These are phyloP conservation scores for Polypterus senegalus DNA, from an alignment of 2,113 vertebrate species.

Conservation along the genomic window DNA sequence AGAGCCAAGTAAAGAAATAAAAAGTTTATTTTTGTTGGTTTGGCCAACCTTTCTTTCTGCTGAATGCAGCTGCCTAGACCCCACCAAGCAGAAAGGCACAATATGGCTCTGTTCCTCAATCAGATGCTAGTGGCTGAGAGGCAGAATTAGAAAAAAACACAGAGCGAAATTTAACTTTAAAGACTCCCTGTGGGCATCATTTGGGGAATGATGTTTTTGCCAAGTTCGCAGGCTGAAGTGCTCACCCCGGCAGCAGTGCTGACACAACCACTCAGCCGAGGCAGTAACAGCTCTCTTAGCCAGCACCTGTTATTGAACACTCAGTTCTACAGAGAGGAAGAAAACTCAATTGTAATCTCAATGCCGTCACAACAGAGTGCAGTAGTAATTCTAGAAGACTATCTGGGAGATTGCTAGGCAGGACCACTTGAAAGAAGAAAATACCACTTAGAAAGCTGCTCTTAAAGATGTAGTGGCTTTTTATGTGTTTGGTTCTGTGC, in stretches of 20 bases:
- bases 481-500: too few species aligned
- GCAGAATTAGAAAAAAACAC: slow-evolving; percentile 35
- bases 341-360: slow-evolving; percentile 70
- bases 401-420: slow-evolving; percentile 40
- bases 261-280: slow-evolving; percentile 57
- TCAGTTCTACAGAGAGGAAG: slow-evolving; percentile 49
- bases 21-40: too few species aligned
- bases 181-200: slow-evolving; percentile 47
- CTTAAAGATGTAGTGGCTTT: not conserved
- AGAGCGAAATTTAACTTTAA: slow-evolving; percentile 38
- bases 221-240: slow-evolving; percentile 53
- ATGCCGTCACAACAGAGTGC: slow-evolving; percentile 55
- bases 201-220: slow-evolving; percentile 41
- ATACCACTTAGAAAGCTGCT: slow-evolving; percentile 11
- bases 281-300: slow-evolving; percentile 54
- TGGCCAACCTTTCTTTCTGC: slow-evolving; percentile 40
- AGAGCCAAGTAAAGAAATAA: too few species aligned
- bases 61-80: slow-evolving; percentile 38
- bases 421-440: not conserved
- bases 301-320: slow-evolving; percentile 65
- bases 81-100: slow-evolving; percentile 47
- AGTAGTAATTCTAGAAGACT: slow-evolving; percentile 60
- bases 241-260: slow-evolving; percentile 48
- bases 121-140: slow-evolving; percentile 44
- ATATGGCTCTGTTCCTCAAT: slow-evolving; percentile 44